These are phyloP conservation scores for Saccostrea glomerata DNA, from an alignment of 1,140 invertebrate species.

Conservation along the genomic window DNA sequence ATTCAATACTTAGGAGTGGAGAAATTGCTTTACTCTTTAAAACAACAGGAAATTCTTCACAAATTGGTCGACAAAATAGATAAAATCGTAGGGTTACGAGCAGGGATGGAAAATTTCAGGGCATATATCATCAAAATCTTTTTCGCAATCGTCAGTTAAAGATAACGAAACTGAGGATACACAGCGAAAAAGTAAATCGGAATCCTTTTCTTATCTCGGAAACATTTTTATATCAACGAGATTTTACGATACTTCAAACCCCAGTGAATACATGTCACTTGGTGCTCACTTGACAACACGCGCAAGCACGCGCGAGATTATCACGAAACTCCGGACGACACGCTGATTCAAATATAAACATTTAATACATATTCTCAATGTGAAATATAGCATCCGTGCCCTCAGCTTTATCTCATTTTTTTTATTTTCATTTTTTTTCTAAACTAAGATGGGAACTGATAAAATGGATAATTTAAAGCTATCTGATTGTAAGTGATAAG, in stretches of 20 bases:
- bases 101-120: conserved; percentile 39
- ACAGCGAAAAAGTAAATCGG: conserved; percentile 43
- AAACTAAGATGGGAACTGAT: conserved; percentile 40
- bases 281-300: conserved; percentile 55
- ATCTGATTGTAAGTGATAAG: conserved; percentile 30
- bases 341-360: conserved; percentile 42
- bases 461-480: conserved; percentile 42
- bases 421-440: conserved; percentile 36
- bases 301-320: conserved; percentile 54
- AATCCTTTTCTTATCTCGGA: conserved; percentile 36
- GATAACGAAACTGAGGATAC: conserved; percentile 12
- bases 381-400: conserved; percentile 37
- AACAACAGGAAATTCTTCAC: conserved; percentile 36
- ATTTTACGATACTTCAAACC: conserved; percentile 51
- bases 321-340: conserved; percentile 36
- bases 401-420: conserved; percentile 29
- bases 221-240: conserved; percentile 49
- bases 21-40: conserved; percentile 21
- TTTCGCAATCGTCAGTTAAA: conserved; percentile 16
- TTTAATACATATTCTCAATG: conserved; percentile 43
- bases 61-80: conserved; percentile 31
- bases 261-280: conserved; percentile 52
- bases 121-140: conserved; percentile 34
- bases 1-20: conserved; percentile 27
- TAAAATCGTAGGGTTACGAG: conserved; percentile 40